Evolutionary conservation across 1,140 invertebrate species (phyloP).

Genomic region (Eupeodes corollae): DNA sequence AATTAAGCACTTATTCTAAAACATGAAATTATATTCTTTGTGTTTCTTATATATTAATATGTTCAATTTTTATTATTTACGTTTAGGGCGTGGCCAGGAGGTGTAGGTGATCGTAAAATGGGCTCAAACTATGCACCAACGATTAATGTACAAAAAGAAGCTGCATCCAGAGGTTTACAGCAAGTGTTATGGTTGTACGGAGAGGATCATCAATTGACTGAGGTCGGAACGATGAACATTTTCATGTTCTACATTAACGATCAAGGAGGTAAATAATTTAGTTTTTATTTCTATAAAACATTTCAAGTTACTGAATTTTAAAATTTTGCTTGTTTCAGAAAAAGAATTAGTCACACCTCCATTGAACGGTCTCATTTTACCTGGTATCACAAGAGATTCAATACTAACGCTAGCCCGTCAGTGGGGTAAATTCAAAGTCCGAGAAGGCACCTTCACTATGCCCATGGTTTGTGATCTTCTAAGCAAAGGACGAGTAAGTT

Average conservation of each 20-base stretch:
- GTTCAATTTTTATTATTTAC: too few species aligned
- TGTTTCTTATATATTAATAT: too few species aligned
- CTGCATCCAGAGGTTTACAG: slow-evolving; percentile 69
- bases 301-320: slow-evolving; percentile 5
- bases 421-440: slow-evolving; percentile 82
- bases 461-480: slow-evolving; percentile 59
- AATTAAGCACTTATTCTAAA: too few species aligned
- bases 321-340: slow-evolving; percentile 48
- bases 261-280: slow-evolving; percentile 63
- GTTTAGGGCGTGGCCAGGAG: slow-evolving; percentile 83
- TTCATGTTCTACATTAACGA: slow-evolving; percentile 84
- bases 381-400: slow-evolving; percentile 83
- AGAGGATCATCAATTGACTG: slow-evolving; percentile 86
- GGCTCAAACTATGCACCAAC: slow-evolving; percentile 89
- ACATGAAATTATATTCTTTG: too few species aligned
- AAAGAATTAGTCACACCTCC: slow-evolving; percentile 89
- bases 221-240: slow-evolving; percentile 98
- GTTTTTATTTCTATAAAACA: slow-evolving; percentile 2
- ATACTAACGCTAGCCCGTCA: slow-evolving; percentile 68
- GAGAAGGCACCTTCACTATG: slow-evolving; percentile 82
- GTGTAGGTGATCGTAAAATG: slow-evolving; percentile 88
- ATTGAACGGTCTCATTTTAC: slow-evolving; percentile 80
- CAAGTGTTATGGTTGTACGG: slow-evolving; percentile 98
- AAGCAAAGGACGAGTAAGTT: slow-evolving; percentile 71
- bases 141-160: slow-evolving; percentile 69